phyloP scores from a whole-genome alignment of 2,888 invertebrate species.

The Philereme vetulata region DNA sequence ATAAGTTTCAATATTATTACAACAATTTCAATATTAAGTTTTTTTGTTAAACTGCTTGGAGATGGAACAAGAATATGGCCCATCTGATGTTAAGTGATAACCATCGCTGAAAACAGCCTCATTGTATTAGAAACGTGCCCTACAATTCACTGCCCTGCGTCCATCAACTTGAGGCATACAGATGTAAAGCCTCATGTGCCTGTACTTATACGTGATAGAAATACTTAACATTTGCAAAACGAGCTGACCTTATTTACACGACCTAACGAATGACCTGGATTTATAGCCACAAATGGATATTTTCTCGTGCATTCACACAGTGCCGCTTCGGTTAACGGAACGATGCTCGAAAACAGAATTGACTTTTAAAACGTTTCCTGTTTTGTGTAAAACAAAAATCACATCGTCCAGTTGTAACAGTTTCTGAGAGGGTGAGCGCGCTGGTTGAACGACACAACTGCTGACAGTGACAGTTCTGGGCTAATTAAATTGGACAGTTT shows the following conservation, averaged over 20 bases:
- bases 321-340: constrained; percentile 45
- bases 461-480: constrained; percentile 22
- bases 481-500: constrained; percentile 20
- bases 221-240: neutral
- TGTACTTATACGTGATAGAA: neutral
- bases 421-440: constrained; percentile 15
- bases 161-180: no score
- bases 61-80: no score
- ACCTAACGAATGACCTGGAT: constrained; percentile 21
- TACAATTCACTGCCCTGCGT: no score
- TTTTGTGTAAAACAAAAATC: constrained; percentile 30
- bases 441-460: constrained; percentile 9
- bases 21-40: no score
- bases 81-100: no score
- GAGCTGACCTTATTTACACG: constrained; percentile 3
- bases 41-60: no score
- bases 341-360: constrained; percentile 28
- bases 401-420: constrained; percentile 16
- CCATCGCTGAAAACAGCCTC: no score
- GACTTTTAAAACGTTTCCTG: constrained; percentile 45
- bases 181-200: no score
- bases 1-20: no score
- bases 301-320: constrained; percentile 17
- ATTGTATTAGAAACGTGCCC: no score
- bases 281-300: constrained; percentile 10